A percentile compares a stretch with the other conserved stretches of the same genome.
phyloP scores from a whole-genome alignment of 1,140 invertebrate species.

The Cepaea nemoralis region DNA sequence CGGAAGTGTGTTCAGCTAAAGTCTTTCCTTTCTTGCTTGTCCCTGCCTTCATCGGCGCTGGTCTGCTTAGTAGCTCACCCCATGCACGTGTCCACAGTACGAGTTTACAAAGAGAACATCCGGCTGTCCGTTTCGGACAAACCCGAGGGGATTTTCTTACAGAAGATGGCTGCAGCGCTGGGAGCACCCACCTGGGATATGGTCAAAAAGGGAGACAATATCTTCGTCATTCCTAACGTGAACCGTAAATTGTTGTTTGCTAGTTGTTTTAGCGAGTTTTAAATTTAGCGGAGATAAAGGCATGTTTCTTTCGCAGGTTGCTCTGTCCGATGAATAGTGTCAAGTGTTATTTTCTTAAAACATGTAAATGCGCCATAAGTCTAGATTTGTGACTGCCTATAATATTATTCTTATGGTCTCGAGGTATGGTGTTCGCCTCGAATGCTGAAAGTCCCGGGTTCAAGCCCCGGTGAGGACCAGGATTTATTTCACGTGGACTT shows the following conservation, averaged over 20 bases:
- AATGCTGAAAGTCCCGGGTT: no score
- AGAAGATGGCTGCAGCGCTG: neutral
- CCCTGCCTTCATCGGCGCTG: conserved; percentile 19
- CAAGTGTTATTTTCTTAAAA: no score
- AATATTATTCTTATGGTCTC: no score
- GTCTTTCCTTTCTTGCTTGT: conserved; percentile 22
- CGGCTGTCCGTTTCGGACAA: neutral
- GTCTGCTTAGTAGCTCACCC: neutral
- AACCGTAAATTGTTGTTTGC: conserved; percentile 23
- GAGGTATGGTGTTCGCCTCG: no score
- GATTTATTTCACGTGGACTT: no score
- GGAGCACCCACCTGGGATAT: neutral
- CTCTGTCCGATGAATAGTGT: no score
- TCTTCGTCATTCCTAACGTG: conserved; percentile 22
- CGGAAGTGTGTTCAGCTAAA: conserved; percentile 2
- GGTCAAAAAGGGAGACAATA: conserved; percentile 29
- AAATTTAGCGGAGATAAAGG: neutral
- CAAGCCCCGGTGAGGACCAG: no score
- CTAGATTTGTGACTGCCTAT: no score
- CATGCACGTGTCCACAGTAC: neutral
- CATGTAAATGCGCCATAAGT: no score
- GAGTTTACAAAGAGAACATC: conserved; percentile 28
- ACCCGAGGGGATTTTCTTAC: conserved; percentile 4
- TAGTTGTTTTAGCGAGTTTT: conserved; percentile 33
- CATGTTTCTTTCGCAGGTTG: no score